A percentile compares a stretch with the other conserved stretches of the same genome.
Conservation (phyloP, 1,140 invertebrate genomes). For the Diorhabda sublineata region DNA sequence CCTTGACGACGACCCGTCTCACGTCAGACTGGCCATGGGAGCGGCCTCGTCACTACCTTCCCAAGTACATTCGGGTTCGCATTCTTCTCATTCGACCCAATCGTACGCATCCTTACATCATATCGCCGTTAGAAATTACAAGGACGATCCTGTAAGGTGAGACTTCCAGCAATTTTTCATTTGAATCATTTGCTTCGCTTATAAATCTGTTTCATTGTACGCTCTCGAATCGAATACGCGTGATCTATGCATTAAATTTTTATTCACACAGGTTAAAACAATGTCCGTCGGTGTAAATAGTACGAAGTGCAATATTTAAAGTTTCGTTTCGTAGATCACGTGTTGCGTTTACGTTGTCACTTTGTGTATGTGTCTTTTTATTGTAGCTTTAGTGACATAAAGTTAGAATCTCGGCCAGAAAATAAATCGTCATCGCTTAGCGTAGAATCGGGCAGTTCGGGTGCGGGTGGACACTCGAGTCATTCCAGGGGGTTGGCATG, state of each 20-base stretch:
- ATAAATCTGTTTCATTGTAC: not conserved
- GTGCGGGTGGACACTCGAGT: constrained; percentile 40
- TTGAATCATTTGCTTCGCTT: not conserved
- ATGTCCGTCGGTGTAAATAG: too few species aligned
- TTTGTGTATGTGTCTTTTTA: not conserved
- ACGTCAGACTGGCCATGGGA: constrained; percentile 51
- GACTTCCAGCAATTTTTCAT: constrained; percentile 6
- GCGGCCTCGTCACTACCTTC: constrained; percentile 28
- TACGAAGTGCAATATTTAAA: too few species aligned
- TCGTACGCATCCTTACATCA: constrained; percentile 24
- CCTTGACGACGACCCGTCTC: constrained; percentile 55
- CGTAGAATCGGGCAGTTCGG: constrained; percentile 56
- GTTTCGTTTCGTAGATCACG: too few species aligned
- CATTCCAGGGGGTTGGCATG: constrained; percentile 57
- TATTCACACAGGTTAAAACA: too few species aligned
- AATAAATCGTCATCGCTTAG: constrained; percentile 70
- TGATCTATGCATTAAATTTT: too few species aligned
- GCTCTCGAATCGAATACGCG: not conserved
- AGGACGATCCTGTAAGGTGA: constrained; percentile 48
- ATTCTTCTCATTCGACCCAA: constrained; percentile 23
- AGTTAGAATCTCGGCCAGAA: constrained; percentile 56
- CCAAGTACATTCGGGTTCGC: constrained; percentile 17
- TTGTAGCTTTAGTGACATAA: constrained; percentile 54
- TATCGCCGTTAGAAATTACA: constrained; percentile 35
- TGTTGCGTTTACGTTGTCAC: not conserved